phyloP scores from a whole-genome alignment of 2,113 vertebrate genomes.

The Pelecanoides urinatrix region DNA sequence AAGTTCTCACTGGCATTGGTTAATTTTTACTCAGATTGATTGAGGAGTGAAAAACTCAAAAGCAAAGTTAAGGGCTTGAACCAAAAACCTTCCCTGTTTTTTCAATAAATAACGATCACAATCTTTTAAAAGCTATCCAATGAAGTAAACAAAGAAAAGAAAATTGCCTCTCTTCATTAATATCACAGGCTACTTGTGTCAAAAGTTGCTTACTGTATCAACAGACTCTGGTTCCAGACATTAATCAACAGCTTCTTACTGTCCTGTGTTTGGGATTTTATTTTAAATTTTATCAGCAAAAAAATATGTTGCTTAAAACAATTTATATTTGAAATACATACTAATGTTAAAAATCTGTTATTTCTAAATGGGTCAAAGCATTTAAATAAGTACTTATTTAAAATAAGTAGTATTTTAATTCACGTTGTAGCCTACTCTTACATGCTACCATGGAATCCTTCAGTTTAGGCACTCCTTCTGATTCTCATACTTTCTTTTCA shows the following conservation, averaged over 20 bases:
- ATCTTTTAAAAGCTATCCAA: neutral
- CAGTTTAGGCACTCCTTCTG: neutral
- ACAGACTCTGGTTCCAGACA: neutral
- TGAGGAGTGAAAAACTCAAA: neutral
- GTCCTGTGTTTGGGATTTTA: neutral
- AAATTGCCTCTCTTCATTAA: neutral
- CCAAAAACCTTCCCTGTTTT: neutral
- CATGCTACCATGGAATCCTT: neutral
- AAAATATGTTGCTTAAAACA: neutral
- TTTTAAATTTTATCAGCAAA: neutral
- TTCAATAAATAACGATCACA: neutral
- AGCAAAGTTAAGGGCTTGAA: neutral
- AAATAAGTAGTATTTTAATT: neutral
- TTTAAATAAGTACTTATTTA: neutral
- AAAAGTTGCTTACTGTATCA: neutral
- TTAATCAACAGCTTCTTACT: neutral
- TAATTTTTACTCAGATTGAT: neutral
- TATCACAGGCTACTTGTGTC: neutral
- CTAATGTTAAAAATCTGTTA: neutral
- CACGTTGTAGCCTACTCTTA: neutral
- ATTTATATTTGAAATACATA: neutral
- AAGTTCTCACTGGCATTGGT: neutral
- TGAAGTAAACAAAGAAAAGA: neutral
- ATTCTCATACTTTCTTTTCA: neutral
- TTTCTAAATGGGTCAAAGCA: neutral